phyloP scores from a whole-genome alignment of 2,888 invertebrate genomes.

The Blera fallax region DNA sequence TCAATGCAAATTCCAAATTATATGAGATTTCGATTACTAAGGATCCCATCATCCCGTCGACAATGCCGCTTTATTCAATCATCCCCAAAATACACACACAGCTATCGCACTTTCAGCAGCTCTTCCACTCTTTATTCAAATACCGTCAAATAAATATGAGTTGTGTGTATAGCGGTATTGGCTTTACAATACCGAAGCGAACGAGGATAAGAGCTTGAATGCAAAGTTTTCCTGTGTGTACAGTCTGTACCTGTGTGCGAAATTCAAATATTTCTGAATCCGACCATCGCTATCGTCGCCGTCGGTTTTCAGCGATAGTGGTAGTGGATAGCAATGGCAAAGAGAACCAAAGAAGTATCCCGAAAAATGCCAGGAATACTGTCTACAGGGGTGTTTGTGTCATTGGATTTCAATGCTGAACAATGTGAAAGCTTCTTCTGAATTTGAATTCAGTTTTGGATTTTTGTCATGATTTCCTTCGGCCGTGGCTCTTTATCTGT shows the following conservation, averaged over 20 bases:
- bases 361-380: slow-evolving; percentile 8
- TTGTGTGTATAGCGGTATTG: background rate
- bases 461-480: slow-evolving; percentile 39
- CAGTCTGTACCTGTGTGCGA: background rate
- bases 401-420: slow-evolving; percentile 34
- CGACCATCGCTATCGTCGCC: no score
- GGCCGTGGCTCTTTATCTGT: background rate
- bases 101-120: background rate
- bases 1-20: background rate
- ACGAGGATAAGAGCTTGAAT: slow-evolving; percentile 5
- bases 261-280: slow-evolving; percentile 7
- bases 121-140: background rate
- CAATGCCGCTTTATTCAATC: slow-evolving; percentile 36
- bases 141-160: slow-evolving; percentile 16
- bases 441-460: slow-evolving; percentile 54
- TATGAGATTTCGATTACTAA: slow-evolving; percentile 1
- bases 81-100: background rate
- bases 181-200: background rate
- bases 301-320: background rate
- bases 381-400: background rate
- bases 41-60: slow-evolving; percentile 4
- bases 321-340: background rate
- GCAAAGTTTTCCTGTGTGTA: background rate
- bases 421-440: slow-evolving; percentile 35
- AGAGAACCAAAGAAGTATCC: background rate